A percentile compares a stretch with the other conserved stretches of the same genome.
Conservation (phyloP, 2,888 invertebrate species). For the Slavum lentiscoides region DNA sequence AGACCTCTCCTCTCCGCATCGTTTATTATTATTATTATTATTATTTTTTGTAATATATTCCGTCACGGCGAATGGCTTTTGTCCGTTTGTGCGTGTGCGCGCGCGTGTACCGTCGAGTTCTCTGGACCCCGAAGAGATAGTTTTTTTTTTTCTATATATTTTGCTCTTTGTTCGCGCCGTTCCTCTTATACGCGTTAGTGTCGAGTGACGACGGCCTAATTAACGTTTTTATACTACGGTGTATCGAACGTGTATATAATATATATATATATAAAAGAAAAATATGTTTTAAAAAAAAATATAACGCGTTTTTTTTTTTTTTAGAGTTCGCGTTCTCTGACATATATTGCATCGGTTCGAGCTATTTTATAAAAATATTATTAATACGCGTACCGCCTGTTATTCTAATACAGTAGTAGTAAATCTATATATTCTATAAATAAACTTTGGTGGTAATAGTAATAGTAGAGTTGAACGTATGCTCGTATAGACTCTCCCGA, state of each 20-base stretch:
- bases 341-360: too few relatives aligned
- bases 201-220: slow-evolving; percentile 34
- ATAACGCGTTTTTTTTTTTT: too few relatives aligned
- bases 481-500: too few relatives aligned
- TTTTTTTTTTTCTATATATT: background rate
- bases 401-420: too few relatives aligned
- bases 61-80: slow-evolving; percentile 38
- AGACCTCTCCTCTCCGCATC: slow-evolving; percentile 3
- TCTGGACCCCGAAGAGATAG: slow-evolving; percentile 40
- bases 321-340: too few relatives aligned
- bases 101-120: background rate
- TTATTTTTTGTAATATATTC: slow-evolving; percentile 11
- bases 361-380: too few relatives aligned
- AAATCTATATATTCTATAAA: too few relatives aligned
- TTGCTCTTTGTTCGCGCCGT: slow-evolving; percentile 25
- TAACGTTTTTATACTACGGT: slow-evolving; percentile 20
- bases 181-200: background rate
- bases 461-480: too few relatives aligned
- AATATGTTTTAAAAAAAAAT: too few relatives aligned
- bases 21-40: background rate
- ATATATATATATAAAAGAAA: background rate
- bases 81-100: background rate
- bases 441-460: too few relatives aligned
- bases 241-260: background rate
- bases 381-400: too few relatives aligned